A percentile compares a stretch with the other conserved stretches of the same genome.
Conservation (phyloP, 2,797 vertebrate genomes). For the Adrianichthys oophorus region DNA sequence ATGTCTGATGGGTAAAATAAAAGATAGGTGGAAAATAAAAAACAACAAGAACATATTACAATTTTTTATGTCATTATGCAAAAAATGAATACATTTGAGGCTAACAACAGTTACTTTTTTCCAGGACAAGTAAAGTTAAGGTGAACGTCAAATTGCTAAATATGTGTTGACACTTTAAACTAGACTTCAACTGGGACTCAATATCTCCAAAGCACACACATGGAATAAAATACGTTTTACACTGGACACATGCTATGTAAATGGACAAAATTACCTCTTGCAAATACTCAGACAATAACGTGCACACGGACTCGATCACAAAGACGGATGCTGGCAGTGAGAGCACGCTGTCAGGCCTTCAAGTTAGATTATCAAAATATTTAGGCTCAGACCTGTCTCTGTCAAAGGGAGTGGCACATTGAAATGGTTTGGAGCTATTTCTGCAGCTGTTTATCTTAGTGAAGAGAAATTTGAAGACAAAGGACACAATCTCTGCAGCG, state of each 20-base stretch:
- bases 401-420: slow-evolving; percentile 27
- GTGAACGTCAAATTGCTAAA: no score
- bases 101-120: no score
- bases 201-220: no score
- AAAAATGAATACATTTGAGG: no score
- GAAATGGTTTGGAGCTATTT: slow-evolving; percentile 13
- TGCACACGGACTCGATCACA: slow-evolving; percentile 3
- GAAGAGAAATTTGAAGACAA: slow-evolving; percentile 6
- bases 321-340: slow-evolving; percentile 1
- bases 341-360: slow-evolving; percentile 5
- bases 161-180: no score
- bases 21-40: no score
- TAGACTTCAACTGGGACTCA: no score
- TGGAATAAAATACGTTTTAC: no score
- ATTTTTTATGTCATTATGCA: no score
- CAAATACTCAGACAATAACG: slow-evolving; percentile 4
- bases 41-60: no score
- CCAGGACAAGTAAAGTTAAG: no score
- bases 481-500: slow-evolving; percentile 1
- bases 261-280: slow-evolving; percentile 1
- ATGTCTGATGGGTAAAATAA: no score
- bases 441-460: slow-evolving; percentile 20
- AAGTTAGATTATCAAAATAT: slow-evolving; percentile 11
- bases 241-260: neutral
- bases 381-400: slow-evolving; percentile 26